Base-by-base conservation (phyloP, 2,113 vertebrate genomes). In the Eretmochelys imbricata region DNA sequence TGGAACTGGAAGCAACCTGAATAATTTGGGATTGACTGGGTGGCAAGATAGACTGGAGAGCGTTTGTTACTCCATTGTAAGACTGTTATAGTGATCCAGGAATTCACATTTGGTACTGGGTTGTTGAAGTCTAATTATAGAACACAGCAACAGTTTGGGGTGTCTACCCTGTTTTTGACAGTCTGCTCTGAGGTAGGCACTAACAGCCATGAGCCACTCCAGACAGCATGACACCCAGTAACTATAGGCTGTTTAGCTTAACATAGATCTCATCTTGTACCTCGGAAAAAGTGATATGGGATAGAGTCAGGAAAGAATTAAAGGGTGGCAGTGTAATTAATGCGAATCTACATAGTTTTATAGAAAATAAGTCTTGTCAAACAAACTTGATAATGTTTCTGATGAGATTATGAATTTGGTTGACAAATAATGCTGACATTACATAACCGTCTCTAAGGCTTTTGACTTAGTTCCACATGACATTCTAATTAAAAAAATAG, bases 251-350 rank as follows among this genome's bases (percentile, higher is more conserved):
- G 16, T 69, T n/a, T n/a, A 69, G 62, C 62, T 35, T 69, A 14
- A 17, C 72, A 24, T 25, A 46, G 38, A 46, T 25, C 22, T 22
- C 72, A 46, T 38, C 10, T 38, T 10, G n/a, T 22, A 8, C 42
- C n/a, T 84, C 94, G 42, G 55, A 38, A 82, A 86, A 85, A 46
- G 90, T 42, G 82, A 91, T 57, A 35, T 46, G 31, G 84, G 51
- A 94, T 84, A 4, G 88, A 93, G 88, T 90, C 82, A 93, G 84
- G 85, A 53, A 92, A 84, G 29, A 92, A 88, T 91, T 94, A 88
- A 92, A 96, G 82, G 87, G 91, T 78, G 19, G 16, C 51, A 86
- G 88, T 93, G 90, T 89, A 84, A 10, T 62, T 14, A 4, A 11
- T 91, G 85, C 84, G 82, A 94, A 69, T 88, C 84, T 82, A 72